A percentile compares a stretch with the other conserved stretches of the same genome.
Evolutionary conservation across 2,797 vertebrate species (phyloP).

Genomic region (Clarias pachynema): DNA sequence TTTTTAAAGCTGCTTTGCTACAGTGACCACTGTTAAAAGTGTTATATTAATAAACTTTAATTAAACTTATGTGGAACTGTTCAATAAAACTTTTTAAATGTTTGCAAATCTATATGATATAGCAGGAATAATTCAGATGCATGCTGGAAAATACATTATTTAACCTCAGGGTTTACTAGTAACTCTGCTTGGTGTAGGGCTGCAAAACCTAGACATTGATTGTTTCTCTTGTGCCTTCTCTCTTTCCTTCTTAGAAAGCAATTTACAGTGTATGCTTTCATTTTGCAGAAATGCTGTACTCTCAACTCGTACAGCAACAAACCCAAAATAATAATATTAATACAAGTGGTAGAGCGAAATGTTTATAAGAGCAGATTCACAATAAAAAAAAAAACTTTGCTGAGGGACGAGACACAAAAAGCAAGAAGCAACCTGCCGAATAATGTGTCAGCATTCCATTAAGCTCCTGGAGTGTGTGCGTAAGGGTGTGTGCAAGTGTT

Average conservation of each 20-base stretch:
- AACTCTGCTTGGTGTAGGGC: background rate
- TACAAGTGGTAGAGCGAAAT: background rate
- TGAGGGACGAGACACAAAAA: background rate
- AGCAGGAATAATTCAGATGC: background rate
- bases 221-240: background rate
- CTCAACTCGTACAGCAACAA: background rate
- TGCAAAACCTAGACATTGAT: background rate
- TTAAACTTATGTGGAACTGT: background rate
- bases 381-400: background rate
- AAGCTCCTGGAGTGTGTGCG: background rate
- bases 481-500: conserved; percentile 20
- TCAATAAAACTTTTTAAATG: background rate
- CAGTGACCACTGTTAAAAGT: too few relatives aligned
- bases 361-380: background rate
- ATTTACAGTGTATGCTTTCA: background rate
- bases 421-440: background rate
- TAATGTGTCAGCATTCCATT: background rate
- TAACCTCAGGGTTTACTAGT: background rate
- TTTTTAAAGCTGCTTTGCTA: too few relatives aligned
- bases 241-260: background rate
- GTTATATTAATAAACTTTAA: too few relatives aligned
- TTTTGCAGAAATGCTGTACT: background rate
- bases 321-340: background rate
- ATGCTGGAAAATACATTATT: background rate
- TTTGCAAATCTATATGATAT: background rate